These are phyloP conservation scores for Trachelipus rathkii DNA, from an alignment of 1,140 invertebrate species.

Conservation along the genomic window DNA sequence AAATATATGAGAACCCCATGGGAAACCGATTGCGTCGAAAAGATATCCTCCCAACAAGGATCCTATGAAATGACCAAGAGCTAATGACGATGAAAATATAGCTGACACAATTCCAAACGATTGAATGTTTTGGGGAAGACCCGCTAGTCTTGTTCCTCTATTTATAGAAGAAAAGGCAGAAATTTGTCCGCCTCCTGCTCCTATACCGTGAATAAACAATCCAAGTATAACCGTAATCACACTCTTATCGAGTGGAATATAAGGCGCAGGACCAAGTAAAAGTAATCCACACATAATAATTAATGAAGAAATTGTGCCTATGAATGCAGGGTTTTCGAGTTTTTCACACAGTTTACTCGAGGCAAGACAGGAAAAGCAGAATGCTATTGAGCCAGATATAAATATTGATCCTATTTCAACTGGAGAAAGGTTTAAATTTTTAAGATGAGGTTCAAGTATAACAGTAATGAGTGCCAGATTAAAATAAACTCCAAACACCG, in stretches of 20 bases:
- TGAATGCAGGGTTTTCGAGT: slow-evolving; percentile 60
- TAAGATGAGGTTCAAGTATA: slow-evolving; percentile 73
- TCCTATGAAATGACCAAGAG: slow-evolving; percentile 75
- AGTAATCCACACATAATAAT: slow-evolving; percentile 63
- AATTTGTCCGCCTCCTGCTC: slow-evolving; percentile 75
- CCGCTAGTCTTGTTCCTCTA: slow-evolving; percentile 63
- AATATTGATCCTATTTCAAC: slow-evolving; percentile 77
- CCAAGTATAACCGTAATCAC: slow-evolving; percentile 57
- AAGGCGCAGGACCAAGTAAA: slow-evolving; percentile 62
- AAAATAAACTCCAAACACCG: slow-evolving; percentile 68
- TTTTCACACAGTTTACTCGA: slow-evolving; percentile 78
- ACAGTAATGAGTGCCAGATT: slow-evolving; percentile 79
- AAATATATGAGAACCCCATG: slow-evolving; percentile 51
- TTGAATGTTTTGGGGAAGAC: slow-evolving; percentile 72
- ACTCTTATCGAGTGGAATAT: slow-evolving; percentile 30
- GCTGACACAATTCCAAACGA: slow-evolving; percentile 79
- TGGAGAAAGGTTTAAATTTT: slow-evolving; percentile 67
- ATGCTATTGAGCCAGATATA: slow-evolving; percentile 77
- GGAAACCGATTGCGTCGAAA: slow-evolving; percentile 68
- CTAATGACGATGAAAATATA: slow-evolving; percentile 79
- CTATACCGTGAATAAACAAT: slow-evolving; percentile 71
- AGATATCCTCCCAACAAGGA: slow-evolving; percentile 74
- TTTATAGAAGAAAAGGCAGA: slow-evolving; percentile 76
- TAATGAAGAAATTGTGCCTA: slow-evolving; percentile 62
- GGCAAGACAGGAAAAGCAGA: slow-evolving; percentile 70